Evolutionary conservation across 2,888 invertebrate genomes (phyloP), one percentile per base, ranked within the genome.

Genomic region (Hypselothyrea guttata): DNA sequence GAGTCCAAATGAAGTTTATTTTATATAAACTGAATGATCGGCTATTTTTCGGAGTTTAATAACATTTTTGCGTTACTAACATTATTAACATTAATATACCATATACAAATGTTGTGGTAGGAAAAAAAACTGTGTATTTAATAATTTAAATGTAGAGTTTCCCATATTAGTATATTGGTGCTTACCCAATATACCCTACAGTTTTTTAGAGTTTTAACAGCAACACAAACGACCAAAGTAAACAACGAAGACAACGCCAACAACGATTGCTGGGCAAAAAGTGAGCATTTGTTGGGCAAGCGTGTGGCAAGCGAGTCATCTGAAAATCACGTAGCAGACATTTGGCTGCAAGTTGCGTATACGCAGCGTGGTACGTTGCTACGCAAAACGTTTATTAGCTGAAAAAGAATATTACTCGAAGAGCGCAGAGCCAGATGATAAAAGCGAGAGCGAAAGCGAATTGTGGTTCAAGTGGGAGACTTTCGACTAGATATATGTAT

Each of bases 301-400:
- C 76, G 74, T 78, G 81, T 61, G 44, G 60, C 48, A 46, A 46
- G 52, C 59, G 22, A 22, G 62, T 45, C 61, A 69, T 59, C 69
- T 33, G 35, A 48, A 74, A 83, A 77, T 83, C 81, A 83, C 81
- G 84, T 81, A 83, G 69, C 74, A 76, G 63, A 74, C 76, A 79
- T 79, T 83, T 71, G 64, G 69, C 58, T 65, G 71, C 68, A 70
- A 59, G 75, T 69, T 81, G 75, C 70, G 77, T 75, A 76, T 75
- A 77, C 68, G 79, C 62, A 59, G 64, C 70, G 53, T 79, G 56
- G 48, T 44, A 56, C 64, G 9, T 15, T 30, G 45, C 53, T 7
- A 45, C 40, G 42, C 46, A 62, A 64, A 66, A 48, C 67, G 59
- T 65, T 73, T 75, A 78, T 78, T 78, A 73, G 67, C 82, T 40